Base-by-base conservation (phyloP, 2,113 vertebrate species). In the Acanthisitta chloris region DNA sequence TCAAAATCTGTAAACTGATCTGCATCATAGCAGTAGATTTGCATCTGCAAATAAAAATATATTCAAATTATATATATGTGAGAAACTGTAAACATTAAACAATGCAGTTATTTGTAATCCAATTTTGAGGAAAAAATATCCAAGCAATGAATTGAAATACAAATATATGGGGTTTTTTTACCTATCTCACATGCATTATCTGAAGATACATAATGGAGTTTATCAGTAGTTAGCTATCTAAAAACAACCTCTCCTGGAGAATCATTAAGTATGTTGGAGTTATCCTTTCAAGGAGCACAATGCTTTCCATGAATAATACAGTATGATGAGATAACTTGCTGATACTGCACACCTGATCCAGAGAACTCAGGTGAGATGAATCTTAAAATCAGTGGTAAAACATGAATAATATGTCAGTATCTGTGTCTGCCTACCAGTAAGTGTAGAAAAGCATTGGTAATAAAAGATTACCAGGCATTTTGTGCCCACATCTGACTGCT, bases 1-100 rank as follows among this genome's bases (percentile, higher is more conserved):
- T 99, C 98, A 21, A 99, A 97, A 94, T 98, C 98, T 91, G 97
- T 96, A 96, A 98, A 99, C 49, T 93, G 97, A 85, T 98, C 96
- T 7, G 91, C 96, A 90, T 99, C 99, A 70, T 98, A 99, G 96
- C 99, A 99, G 97, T 99, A 99, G 97, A 99, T 99, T 97, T 99
- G 99, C 99, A 99, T 99, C 99, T 99, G 96, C 26, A 97, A 97
- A 92, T 29, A 74, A 34, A 97, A 96, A n/a, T 8, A 79, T 8
- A 51, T 94, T 96, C 17, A 86, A 86, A 93, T 81, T 88, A 90
- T 3, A 43, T 17, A 61, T 48, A 24, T 2, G 9, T 6, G 55
- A 36, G 28, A 28, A 21, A 5, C 4, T 6, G 28, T 3, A 26
- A 59, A 48, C 71, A 42, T 3, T n/a, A 43, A 79, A 34, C 14